phyloP scores from a whole-genome alignment of 2,113 vertebrate genomes.

The Notechis scutatus region DNA sequence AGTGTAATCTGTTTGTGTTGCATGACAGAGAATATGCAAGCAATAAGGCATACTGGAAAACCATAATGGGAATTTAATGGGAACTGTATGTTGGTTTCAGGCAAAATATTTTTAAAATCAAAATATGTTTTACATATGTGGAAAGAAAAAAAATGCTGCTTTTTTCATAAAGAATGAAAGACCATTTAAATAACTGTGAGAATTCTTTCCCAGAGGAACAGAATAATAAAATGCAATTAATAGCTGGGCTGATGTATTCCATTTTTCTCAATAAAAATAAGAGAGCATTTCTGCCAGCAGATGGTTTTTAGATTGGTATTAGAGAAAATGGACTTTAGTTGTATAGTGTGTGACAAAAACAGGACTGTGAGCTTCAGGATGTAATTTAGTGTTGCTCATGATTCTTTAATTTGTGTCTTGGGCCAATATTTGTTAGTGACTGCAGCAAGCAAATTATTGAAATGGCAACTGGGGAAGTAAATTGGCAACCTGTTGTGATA shows the following conservation, averaged over 20 bases:
- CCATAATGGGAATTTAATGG: neutral
- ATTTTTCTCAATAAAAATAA: neutral
- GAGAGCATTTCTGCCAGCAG: neutral
- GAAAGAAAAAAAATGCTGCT: neutral
- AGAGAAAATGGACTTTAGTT: neutral
- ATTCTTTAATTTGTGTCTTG: neutral
- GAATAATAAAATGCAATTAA: constrained; percentile 16
- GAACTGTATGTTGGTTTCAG: neutral
- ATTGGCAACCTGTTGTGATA: neutral
- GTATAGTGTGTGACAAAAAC: neutral
- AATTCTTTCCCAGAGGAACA: constrained; percentile 14
- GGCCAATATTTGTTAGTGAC: neutral
- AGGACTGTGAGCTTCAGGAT: neutral
- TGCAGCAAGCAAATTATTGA: neutral
- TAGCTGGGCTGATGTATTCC: neutral
- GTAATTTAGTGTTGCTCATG: neutral
- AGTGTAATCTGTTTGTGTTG: neutral
- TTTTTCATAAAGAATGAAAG: constrained; percentile 2
- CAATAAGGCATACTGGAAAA: neutral
- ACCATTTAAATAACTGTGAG: neutral
- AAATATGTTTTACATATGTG: neutral
- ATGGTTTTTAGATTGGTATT: neutral
- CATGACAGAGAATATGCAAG: neutral
- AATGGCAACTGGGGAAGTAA: neutral
- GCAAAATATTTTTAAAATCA: neutral